phyloP scores from a whole-genome alignment of 1,140 invertebrate genomes.

The Conopomorpha cramerella region DNA sequence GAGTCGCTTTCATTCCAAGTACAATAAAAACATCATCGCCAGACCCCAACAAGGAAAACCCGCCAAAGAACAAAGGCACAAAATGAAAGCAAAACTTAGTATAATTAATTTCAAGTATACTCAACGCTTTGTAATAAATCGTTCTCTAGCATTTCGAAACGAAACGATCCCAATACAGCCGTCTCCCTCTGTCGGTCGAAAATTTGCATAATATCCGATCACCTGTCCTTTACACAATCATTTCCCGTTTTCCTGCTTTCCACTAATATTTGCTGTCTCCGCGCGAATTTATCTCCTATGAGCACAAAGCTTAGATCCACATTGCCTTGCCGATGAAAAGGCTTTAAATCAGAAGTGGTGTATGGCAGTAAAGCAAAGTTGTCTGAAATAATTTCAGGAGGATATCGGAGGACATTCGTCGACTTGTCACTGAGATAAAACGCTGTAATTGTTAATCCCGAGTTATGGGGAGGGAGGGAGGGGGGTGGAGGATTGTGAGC shows the following conservation, averaged over 20 bases:
- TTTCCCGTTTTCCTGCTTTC: conserved; percentile 48
- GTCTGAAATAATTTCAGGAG: conserved; percentile 45
- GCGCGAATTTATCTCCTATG: conserved; percentile 13
- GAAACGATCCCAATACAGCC: conserved; percentile 23
- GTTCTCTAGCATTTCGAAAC: conserved; percentile 48
- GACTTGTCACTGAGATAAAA: conserved; percentile 35
- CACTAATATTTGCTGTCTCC: conserved; percentile 18
- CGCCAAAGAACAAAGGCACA: conserved; percentile 23
- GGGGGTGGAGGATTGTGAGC: conserved; percentile 13
- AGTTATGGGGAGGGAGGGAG: conserved; percentile 16
- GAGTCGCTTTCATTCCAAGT: too few relatives aligned
- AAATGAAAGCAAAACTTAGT: conserved; percentile 53
- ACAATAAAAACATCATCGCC: conserved; percentile 19
- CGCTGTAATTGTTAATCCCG: conserved; percentile 40
- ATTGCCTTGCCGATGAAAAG: conserved; percentile 8
- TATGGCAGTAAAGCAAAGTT: conserved; percentile 40
- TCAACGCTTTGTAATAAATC: conserved; percentile 57
- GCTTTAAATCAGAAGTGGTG: conserved; percentile 19
- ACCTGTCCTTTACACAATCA: conserved; percentile 50
- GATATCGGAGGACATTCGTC: conserved; percentile 41
- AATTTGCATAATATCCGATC: conserved; percentile 42
- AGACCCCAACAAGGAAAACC: conserved; percentile 8
- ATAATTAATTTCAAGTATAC: conserved; percentile 54
- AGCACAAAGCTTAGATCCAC: conserved; percentile 11
- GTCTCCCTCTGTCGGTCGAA: conserved; percentile 20